Conservation (phyloP, 2,888 invertebrate genomes). For the Aphodius granarius region DNA sequence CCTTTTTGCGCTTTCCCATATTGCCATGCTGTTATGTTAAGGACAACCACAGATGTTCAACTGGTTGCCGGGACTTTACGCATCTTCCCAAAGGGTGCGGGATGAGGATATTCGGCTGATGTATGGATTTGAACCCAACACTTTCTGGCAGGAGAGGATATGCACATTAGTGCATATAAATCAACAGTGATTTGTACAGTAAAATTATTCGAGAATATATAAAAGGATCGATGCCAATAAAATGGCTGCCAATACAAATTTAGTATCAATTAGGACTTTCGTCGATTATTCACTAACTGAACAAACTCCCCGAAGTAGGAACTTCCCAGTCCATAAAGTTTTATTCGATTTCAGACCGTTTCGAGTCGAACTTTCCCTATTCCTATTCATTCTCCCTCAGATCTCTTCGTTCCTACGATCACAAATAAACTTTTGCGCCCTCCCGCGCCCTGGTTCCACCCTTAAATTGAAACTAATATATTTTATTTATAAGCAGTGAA, state of each 20-base stretch:
- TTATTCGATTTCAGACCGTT: neutral
- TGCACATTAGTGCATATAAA: neutral
- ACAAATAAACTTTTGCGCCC: neutral
- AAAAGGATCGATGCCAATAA: neutral
- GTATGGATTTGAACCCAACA: too few relatives aligned
- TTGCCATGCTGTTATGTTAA: too few relatives aligned
- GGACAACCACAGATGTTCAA: too few relatives aligned
- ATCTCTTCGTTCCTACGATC: neutral
- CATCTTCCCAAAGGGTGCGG: too few relatives aligned
- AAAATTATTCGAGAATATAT: neutral
- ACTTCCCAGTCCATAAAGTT: neutral
- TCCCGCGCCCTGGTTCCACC: neutral
- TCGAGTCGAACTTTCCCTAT: neutral
- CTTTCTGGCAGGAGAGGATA: too few relatives aligned
- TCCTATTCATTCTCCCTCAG: neutral
- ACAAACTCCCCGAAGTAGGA: neutral
- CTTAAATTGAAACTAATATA: neutral
- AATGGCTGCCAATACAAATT: neutral
- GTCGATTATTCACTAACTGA: neutral
- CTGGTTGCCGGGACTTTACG: too few relatives aligned
- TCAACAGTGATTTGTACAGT: neutral
- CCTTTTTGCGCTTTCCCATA: too few relatives aligned
- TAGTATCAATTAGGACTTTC: neutral
- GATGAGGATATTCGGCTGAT: too few relatives aligned
- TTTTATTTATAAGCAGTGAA: neutral